Percentiles rank a stretch among this genome's conserved stretches.
These are phyloP conservation scores for Latheticus oryzae DNA, from an alignment of 2,888 invertebrate genomes.

Conservation along the genomic window DNA sequence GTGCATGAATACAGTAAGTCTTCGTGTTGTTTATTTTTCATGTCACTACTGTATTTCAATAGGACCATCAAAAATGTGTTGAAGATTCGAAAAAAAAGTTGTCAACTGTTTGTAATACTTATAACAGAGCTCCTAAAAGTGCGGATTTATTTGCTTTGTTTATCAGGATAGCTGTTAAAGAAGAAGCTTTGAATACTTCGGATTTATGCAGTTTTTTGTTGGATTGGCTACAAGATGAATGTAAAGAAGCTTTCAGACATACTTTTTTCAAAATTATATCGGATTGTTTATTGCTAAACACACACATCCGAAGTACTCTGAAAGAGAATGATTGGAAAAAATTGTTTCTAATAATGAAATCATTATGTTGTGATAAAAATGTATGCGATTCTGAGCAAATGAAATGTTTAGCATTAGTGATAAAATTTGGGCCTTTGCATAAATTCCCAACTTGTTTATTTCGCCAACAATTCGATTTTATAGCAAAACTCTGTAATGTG, in stretches of 20 bases:
- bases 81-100: slow-evolving; percentile 46
- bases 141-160: slow-evolving; percentile 48
- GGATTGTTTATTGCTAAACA: slow-evolving; percentile 68
- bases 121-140: slow-evolving; percentile 40
- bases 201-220: slow-evolving; percentile 47
- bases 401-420: slow-evolving; percentile 52
- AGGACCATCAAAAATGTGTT: slow-evolving; percentile 48
- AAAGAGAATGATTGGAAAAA: slow-evolving; percentile 68
- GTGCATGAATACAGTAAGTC: slow-evolving; percentile 49
- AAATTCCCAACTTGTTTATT: slow-evolving; percentile 52
- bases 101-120: too few relatives aligned
- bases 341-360: slow-evolving; percentile 46
- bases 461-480: slow-evolving; percentile 56
- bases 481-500: slow-evolving; percentile 53
- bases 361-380: slow-evolving; percentile 30
- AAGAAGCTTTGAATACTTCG: slow-evolving; percentile 42
- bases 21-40: slow-evolving; percentile 2
- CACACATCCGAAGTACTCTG: slow-evolving; percentile 68
- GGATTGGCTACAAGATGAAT: slow-evolving; percentile 49
- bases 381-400: slow-evolving; percentile 11
- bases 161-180: slow-evolving; percentile 46
- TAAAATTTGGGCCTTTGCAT: slow-evolving; percentile 57
- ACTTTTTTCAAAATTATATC: slow-evolving; percentile 70
- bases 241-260: slow-evolving; percentile 64
- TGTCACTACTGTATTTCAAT: background rate